These are phyloP conservation scores for Frieseomelitta varia DNA, from an alignment of 1,140 invertebrate genomes.

Conservation along the genomic window DNA sequence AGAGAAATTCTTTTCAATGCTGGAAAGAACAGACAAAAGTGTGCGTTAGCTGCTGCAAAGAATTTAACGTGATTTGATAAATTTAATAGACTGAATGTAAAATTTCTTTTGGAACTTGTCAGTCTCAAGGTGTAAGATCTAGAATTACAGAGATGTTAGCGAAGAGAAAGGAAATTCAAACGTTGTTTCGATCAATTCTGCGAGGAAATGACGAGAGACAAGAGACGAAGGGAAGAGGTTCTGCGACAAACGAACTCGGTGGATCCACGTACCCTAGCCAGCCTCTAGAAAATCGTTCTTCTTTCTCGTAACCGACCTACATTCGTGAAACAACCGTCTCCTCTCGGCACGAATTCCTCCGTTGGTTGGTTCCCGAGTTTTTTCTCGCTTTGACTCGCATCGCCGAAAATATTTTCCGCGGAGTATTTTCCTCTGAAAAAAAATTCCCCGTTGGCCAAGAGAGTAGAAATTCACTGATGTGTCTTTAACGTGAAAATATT, in stretches of 20 bases:
- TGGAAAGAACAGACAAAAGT: no score
- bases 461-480: no score
- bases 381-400: not conserved
- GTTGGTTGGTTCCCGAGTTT: not conserved
- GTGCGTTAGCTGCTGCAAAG: no score
- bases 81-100: no score
- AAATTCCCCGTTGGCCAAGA: not conserved
- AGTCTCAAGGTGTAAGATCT: no score
- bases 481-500: no score
- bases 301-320: constrained; percentile 24
- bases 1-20: no score
- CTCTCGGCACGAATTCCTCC: constrained; percentile 22
- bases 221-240: not conserved
- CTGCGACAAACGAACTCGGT: not conserved
- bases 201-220: not conserved
- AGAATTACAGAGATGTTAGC: no score
- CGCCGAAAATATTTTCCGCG: not conserved
- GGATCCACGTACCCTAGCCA: not conserved
- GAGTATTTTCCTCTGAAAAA: not conserved
- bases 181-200: not conserved
- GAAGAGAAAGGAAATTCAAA: not conserved
- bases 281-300: constrained; percentile 16
- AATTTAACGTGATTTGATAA: no score
- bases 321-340: constrained; percentile 14
- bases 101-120: no score